phyloP scores from a whole-genome alignment of 1,140 invertebrate species.

The Tyrophagus putrescentiae region DNA sequence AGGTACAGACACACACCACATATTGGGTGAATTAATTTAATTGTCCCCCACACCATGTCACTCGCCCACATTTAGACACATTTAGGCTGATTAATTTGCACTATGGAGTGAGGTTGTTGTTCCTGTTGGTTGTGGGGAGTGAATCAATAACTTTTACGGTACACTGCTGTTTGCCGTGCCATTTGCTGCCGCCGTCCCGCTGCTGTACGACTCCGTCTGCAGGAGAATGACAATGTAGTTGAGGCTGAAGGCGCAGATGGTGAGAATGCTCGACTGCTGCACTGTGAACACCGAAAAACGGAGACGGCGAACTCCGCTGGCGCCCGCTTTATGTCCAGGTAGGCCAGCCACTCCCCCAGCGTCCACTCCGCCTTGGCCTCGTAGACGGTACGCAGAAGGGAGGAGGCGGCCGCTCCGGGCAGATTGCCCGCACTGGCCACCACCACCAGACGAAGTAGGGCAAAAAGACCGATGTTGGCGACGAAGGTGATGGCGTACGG shows the following conservation, averaged over 20 bases:
- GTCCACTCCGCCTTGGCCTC: not conserved
- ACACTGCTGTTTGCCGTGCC: not conserved
- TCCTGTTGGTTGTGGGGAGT: no score
- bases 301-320: slow-evolving; percentile 1
- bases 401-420: not conserved
- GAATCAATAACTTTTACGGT: no score
- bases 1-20: no score
- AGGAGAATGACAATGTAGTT: slow-evolving; percentile 12
- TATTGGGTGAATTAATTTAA: no score
- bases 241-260: not conserved
- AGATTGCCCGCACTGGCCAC: not conserved
- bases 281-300: slow-evolving; percentile 1
- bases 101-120: no score
- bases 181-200: not conserved
- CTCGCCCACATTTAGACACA: no score
- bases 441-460: no score
- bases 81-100: no score
- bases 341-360: no score
- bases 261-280: slow-evolving; percentile 5
- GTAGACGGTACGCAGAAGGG: not conserved
- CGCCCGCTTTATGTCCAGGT: slow-evolving; percentile 1
- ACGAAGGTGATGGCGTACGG: not conserved
- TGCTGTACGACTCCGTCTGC: not conserved
- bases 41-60: no score
- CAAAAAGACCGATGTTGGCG: not conserved